Conservation (phyloP, 2,113 vertebrate genomes). For the Ptychochromis oligacanthus region DNA sequence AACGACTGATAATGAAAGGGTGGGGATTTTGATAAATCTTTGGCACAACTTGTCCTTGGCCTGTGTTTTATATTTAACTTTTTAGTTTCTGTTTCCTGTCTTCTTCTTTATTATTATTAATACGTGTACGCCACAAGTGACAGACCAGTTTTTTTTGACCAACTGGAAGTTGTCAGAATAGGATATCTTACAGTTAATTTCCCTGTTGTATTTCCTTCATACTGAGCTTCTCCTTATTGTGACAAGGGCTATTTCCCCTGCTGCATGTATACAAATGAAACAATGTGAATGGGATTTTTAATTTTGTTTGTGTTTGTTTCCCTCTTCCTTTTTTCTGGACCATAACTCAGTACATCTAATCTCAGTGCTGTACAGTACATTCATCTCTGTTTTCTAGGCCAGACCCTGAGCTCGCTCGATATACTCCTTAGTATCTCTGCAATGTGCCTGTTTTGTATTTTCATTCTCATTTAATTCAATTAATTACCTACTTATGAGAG, state of each 20-base stretch:
- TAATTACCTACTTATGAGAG: neutral
- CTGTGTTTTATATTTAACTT: constrained; percentile 25
- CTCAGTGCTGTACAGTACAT: neutral
- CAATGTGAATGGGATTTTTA: constrained; percentile 39
- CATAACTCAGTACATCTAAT: constrained; percentile 1
- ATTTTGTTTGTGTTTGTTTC: constrained; percentile 5
- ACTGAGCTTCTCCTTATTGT: constrained; percentile 28
- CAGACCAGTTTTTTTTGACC: constrained; percentile 1
- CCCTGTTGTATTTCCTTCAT: constrained; percentile 4
- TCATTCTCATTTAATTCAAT: neutral
- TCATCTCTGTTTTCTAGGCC: neutral
- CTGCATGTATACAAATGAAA: constrained; percentile 35
- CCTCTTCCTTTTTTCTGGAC: neutral
- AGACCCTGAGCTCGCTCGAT: neutral
- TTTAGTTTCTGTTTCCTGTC: neutral
- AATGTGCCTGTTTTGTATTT: neutral
- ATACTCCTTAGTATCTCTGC: neutral
- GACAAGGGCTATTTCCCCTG: constrained; percentile 65
- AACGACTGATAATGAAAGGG: constrained; percentile 23
- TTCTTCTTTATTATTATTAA: neutral
- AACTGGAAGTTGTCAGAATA: neutral
- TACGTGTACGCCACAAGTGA: neutral
- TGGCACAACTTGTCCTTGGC: constrained; percentile 12
- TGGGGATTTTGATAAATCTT: neutral
- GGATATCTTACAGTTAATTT: neutral